phyloP scores from a whole-genome alignment of 2,888 invertebrate species.

The Halictus quadricinctus region DNA sequence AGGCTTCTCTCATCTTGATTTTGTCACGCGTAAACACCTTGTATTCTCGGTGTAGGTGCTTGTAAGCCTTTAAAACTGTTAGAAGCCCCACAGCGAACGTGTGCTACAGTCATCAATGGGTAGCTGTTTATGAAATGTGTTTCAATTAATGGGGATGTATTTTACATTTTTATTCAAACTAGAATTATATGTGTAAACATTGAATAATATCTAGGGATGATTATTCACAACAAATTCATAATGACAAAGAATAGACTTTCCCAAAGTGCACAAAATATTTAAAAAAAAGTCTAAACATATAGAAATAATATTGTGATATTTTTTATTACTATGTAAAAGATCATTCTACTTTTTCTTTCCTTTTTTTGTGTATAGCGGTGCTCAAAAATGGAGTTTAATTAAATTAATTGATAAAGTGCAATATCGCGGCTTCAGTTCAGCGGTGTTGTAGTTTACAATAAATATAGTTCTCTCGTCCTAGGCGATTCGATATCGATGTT shows the following conservation, averaged over 20 bases:
- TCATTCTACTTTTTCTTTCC: neutral
- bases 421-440: neutral
- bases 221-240: neutral
- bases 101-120: neutral
- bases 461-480: neutral
- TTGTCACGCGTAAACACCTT: constrained; percentile 8
- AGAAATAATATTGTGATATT: neutral
- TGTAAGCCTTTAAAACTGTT: constrained; percentile 37
- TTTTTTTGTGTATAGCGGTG: neutral
- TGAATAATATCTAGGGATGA: neutral
- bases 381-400: neutral
- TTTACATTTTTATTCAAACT: neutral
- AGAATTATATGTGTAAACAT: neutral
- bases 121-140: neutral
- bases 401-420: neutral
- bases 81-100: constrained; percentile 24
- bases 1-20: constrained; percentile 11
- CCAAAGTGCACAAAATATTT: too few species aligned
- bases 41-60: constrained; percentile 12
- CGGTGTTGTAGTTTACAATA: neutral
- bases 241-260: too few species aligned
- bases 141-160: neutral
- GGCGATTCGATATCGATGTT: constrained; percentile 3
- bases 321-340: neutral
- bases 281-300: neutral